These are phyloP conservation scores for Aporophyla lueneburgensis DNA, from an alignment of 2,888 invertebrate genomes.

Conservation along the genomic window DNA sequence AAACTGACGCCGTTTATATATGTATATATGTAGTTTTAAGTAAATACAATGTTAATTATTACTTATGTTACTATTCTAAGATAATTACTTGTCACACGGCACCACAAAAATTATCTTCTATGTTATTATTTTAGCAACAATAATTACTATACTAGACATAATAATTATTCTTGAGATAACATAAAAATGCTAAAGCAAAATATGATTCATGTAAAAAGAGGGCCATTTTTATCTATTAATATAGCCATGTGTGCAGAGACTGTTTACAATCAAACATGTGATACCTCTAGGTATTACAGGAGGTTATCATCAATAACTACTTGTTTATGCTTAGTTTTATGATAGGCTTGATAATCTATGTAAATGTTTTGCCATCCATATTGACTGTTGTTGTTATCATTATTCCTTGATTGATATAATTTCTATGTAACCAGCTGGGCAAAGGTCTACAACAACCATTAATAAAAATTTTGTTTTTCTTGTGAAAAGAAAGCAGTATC, in stretches of 20 bases:
- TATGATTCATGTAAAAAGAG: slow-evolving; percentile 11
- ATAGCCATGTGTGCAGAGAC: neutral
- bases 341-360: slow-evolving; percentile 38
- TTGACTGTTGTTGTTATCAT: slow-evolving; percentile 31
- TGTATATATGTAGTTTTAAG: too few species aligned
- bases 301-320: slow-evolving; percentile 57
- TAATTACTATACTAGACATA: slow-evolving; percentile 7
- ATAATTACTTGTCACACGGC: neutral
- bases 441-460: neutral
- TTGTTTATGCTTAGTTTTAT: slow-evolving; percentile 58
- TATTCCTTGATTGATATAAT: slow-evolving; percentile 5
- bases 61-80: neutral
- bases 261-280: slow-evolving; percentile 52
- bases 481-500: neutral
- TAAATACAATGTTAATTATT: too few species aligned
- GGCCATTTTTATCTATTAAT: slow-evolving; percentile 44
- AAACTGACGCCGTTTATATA: too few species aligned
- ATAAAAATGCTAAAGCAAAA: neutral
- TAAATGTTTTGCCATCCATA: slow-evolving; percentile 42
- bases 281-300: slow-evolving; percentile 23
- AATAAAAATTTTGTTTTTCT: neutral
- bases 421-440: neutral
- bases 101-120: neutral
- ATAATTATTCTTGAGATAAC: slow-evolving; percentile 2
- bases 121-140: slow-evolving; percentile 4